These are phyloP conservation scores for Mamestra brassicae DNA, from an alignment of 2,888 invertebrate genomes.

Conservation along the genomic window DNA sequence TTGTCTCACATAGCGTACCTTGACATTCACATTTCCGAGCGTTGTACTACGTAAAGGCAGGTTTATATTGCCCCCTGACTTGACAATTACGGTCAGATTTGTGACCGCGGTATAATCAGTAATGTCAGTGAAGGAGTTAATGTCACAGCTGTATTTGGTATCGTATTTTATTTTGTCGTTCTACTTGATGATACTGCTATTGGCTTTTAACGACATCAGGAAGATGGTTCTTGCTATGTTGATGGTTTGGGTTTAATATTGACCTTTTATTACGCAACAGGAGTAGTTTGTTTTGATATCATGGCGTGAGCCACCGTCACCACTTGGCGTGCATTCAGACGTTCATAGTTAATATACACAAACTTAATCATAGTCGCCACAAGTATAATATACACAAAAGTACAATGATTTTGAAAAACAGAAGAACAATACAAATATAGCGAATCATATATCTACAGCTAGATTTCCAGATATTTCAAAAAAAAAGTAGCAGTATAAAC, in stretches of 20 bases:
- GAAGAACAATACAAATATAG: not conserved
- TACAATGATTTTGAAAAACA: not conserved
- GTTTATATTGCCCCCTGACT: conserved; percentile 33
- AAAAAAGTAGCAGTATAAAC: conserved; percentile 17
- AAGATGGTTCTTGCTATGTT: conserved; percentile 13
- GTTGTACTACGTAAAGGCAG: conserved; percentile 57
- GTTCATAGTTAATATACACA: not conserved
- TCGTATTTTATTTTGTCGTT: conserved; percentile 38
- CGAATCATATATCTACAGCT: not conserved
- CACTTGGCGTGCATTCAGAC: not conserved
- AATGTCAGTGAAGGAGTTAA: conserved; percentile 32
- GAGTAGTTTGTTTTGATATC: not conserved
- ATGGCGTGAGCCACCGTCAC: not conserved
- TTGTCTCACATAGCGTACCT: conserved; percentile 67
- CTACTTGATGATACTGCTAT: conserved; percentile 9
- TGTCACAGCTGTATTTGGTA: conserved; percentile 20
- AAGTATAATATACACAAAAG: not conserved
- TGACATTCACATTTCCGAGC: conserved; percentile 68
- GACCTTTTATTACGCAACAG: not conserved
- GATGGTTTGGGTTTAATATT: not conserved
- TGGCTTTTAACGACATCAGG: conserved; percentile 16
- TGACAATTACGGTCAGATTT: conserved; percentile 35
- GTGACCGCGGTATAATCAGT: conserved; percentile 21
- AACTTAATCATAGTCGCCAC: not conserved
- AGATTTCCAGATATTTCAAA: not conserved